These are phyloP conservation scores for Yponomeuta malinellus DNA, from an alignment of 2,888 invertebrate species.

Conservation along the genomic window DNA sequence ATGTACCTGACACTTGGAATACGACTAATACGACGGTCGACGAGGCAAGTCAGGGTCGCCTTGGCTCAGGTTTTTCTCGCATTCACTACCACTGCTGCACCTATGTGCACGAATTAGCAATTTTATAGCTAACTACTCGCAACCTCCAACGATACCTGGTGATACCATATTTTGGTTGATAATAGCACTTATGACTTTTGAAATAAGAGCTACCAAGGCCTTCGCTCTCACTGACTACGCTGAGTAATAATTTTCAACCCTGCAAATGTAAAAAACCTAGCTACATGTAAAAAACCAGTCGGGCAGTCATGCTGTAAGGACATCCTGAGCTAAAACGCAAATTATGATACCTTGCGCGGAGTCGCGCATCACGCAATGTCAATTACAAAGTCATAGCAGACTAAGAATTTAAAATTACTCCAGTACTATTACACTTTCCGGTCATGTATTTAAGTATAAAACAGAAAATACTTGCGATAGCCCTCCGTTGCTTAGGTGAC, in stretches of 20 bases:
- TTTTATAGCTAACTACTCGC: not conserved
- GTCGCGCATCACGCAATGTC: not conserved
- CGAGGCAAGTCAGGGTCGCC: conserved; percentile 16
- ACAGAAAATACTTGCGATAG: no score
- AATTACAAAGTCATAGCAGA: not conserved
- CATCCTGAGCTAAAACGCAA: not conserved
- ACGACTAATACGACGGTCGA: not conserved
- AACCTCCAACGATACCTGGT: no score
- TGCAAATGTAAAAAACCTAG: not conserved
- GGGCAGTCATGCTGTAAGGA: not conserved
- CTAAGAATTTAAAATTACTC: not conserved
- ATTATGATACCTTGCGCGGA: not conserved
- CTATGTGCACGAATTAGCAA: not conserved
- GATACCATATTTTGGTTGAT: no score
- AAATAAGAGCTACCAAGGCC: not conserved
- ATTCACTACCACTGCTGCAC: conserved; percentile 4
- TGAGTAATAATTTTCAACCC: not conserved
- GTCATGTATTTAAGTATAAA: no score
- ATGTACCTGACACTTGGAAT: conserved; percentile 8
- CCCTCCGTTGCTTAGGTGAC: no score
- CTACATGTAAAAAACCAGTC: not conserved
- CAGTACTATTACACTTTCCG: no score
- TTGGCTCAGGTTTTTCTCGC: conserved; percentile 15
- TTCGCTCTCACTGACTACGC: not conserved
- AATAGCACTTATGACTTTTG: no score